phyloP scores from a whole-genome alignment of 2,888 invertebrate species.

The Danaus chrysippus region DNA sequence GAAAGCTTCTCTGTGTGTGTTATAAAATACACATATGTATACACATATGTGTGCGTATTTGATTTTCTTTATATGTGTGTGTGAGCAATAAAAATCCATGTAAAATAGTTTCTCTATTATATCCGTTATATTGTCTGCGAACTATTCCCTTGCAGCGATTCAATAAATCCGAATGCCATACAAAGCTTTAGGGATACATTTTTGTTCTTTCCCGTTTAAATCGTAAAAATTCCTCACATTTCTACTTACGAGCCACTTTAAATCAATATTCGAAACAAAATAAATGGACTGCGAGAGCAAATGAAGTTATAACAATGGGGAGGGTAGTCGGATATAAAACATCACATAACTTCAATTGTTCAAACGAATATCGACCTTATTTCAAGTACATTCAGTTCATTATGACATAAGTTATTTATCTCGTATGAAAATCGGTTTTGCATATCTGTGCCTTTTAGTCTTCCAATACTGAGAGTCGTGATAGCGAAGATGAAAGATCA shows the following conservation, averaged over 20 bases:
- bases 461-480: conserved; percentile 26
- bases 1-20: conserved; percentile 46
- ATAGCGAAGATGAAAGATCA: conserved; percentile 14
- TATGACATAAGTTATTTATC: not conserved
- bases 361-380: conserved; percentile 1
- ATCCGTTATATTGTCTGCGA: conserved; percentile 2
- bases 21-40: no score
- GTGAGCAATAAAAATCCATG: no score
- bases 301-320: conserved; percentile 75
- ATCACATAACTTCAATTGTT: conserved; percentile 16
- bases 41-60: no score
- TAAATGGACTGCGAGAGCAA: conserved; percentile 55
- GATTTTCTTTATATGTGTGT: no score
- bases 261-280: conserved; percentile 71
- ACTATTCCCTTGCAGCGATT: conserved; percentile 23
- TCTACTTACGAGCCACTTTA: conserved; percentile 67
- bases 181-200: conserved; percentile 26
- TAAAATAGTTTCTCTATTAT: no score
- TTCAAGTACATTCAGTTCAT: not conserved
- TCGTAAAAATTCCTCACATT: conserved; percentile 73
- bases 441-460: conserved; percentile 28
- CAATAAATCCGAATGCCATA: conserved; percentile 36
- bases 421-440: conserved; percentile 29
- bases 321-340: conserved; percentile 8
- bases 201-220: conserved; percentile 50